A percentile compares a stretch with the other conserved stretches of the same genome.
phyloP scores from a whole-genome alignment of 1,140 invertebrate genomes.

The Drosophila kanapiae region DNA sequence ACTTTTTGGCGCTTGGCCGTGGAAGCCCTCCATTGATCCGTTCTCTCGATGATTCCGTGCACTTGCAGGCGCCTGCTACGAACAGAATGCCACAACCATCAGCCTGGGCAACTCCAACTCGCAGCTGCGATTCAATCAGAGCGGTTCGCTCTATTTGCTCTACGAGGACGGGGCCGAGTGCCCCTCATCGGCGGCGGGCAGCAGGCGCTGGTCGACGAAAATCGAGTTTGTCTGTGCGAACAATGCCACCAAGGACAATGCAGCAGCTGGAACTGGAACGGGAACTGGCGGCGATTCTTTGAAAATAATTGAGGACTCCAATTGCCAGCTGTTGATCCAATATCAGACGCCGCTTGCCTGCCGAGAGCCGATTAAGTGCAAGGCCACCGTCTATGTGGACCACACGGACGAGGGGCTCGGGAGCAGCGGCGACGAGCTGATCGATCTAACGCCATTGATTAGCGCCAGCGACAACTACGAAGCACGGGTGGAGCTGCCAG shows the following conservation, averaged over 20 bases:
- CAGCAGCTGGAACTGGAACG: neutral
- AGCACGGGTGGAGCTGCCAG: constrained; percentile 77
- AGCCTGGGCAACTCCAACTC: constrained; percentile 85
- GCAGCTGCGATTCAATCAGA: constrained; percentile 86
- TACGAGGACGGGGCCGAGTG: constrained; percentile 86
- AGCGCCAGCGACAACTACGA: constrained; percentile 85
- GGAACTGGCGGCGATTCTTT: constrained; percentile 51
- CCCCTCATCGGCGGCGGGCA: constrained; percentile 16
- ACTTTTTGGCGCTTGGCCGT: constrained; percentile 37
- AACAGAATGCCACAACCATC: constrained; percentile 61
- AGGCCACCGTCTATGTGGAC: constrained; percentile 57
- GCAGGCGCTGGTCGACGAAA: constrained; percentile 85
- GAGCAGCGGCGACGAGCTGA: constrained; percentile 57
- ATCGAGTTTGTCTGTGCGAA: constrained; percentile 86
- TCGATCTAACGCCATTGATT: constrained; percentile 86
- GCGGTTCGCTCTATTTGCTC: constrained; percentile 86
- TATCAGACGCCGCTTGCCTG: constrained; percentile 86
- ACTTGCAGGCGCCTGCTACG: constrained; percentile 76
- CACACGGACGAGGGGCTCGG: constrained; percentile 61
- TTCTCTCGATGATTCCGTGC: constrained; percentile 32
- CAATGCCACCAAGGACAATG: constrained; percentile 72
- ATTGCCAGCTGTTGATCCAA: constrained; percentile 86
- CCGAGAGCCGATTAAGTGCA: constrained; percentile 83
- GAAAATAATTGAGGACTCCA: constrained; percentile 85
- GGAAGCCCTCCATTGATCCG: constrained; percentile 42